Evolutionary conservation across 2,113 vertebrate species (phyloP).

Genomic region (Ciconia stormi): DNA sequence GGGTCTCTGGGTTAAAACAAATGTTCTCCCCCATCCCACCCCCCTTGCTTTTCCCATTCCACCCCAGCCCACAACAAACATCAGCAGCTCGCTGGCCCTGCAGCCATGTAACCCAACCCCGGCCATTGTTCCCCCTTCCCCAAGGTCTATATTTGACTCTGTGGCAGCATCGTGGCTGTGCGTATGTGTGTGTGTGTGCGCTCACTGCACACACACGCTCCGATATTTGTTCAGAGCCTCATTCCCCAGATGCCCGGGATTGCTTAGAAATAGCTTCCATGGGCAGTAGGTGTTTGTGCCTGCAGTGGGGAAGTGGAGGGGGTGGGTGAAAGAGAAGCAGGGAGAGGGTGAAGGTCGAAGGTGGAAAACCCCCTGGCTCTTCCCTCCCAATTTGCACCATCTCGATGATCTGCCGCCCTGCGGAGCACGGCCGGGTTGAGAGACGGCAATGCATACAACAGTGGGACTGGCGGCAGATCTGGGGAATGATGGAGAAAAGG

Average conservation of each 20-base stretch:
- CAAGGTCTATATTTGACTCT: conserved; percentile 70
- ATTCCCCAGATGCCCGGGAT: conserved; percentile 60
- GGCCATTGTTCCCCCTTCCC: conserved; percentile 66
- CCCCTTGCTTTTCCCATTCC: conserved; percentile 49
- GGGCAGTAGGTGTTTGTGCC: conserved; percentile 49
- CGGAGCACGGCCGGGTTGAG: background rate
- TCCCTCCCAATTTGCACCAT: background rate
- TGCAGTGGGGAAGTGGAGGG: background rate
- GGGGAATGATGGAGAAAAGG: background rate
- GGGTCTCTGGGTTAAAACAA: conserved; percentile 61
- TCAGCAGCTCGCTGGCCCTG: conserved; percentile 61
- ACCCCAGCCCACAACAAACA: conserved; percentile 56
- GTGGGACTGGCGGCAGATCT: background rate
- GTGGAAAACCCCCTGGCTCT: conserved; percentile 34
- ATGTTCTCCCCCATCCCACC: conserved; percentile 41
- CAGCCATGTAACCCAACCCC: conserved; percentile 73
- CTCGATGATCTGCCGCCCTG: background rate
- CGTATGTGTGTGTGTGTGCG: background rate
- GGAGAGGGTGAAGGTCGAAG: conserved; percentile 28
- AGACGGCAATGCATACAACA: background rate
- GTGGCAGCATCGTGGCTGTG: conserved; percentile 23
- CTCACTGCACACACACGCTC: conserved; percentile 14
- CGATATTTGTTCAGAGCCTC: conserved; percentile 48
- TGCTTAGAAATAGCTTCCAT: conserved; percentile 67
- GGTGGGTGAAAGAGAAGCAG: background rate